Conservation (phyloP, 1,140 invertebrate species). For the Heliconius himera region DNA sequence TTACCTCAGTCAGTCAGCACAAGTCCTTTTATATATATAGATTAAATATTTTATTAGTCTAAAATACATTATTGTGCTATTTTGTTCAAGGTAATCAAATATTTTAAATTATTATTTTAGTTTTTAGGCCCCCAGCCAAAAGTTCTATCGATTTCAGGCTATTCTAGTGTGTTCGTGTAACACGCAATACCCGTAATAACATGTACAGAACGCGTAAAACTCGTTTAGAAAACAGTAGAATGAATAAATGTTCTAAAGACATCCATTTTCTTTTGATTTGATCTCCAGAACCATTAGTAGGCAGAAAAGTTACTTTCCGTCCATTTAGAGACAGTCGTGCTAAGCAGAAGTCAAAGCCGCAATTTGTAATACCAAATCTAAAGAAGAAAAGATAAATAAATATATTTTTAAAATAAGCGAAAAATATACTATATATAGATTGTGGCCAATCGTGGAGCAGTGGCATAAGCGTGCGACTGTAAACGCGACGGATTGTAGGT, state of each 20-base stretch:
- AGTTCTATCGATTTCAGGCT: conserved; percentile 27
- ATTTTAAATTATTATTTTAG: conserved; percentile 25
- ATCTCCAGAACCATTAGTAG: not conserved
- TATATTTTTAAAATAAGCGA: too few relatives aligned
- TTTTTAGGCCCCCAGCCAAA: conserved; percentile 24
- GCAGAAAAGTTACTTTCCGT: not conserved
- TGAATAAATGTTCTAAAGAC: not conserved
- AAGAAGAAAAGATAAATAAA: too few relatives aligned
- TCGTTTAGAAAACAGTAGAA: not conserved
- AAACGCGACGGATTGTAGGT: too few relatives aligned
- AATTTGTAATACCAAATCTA: too few relatives aligned
- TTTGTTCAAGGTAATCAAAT: conserved; percentile 17
- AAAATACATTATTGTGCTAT: not conserved
- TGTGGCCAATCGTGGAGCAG: too few relatives aligned
- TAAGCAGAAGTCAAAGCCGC: too few relatives aligned
- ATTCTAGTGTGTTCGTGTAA: conserved; percentile 38
- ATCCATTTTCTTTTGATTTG: not conserved
- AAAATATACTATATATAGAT: too few relatives aligned
- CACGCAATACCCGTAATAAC: conserved; percentile 32
- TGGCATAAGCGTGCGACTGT: too few relatives aligned
- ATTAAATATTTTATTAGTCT: too few relatives aligned
- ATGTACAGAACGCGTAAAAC: conserved; percentile 17
- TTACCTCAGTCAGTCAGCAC: too few relatives aligned
- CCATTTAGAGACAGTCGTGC: too few relatives aligned
- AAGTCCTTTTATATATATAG: too few relatives aligned